These are phyloP conservation scores for Carassius carassius DNA, from an alignment of 2,113 vertebrate species.

Conservation along the genomic window DNA sequence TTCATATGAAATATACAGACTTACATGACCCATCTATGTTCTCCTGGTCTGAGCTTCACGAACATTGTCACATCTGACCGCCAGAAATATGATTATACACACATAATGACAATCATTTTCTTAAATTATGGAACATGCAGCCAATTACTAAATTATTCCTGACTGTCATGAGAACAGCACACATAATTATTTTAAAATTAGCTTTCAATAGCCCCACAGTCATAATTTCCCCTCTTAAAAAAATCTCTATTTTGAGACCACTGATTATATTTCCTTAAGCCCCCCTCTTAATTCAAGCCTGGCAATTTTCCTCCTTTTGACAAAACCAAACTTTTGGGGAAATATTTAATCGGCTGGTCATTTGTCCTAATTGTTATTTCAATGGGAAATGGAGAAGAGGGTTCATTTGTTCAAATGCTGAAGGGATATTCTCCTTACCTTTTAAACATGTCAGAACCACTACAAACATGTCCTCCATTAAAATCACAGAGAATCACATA, in stretches of 20 bases:
- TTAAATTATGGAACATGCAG: constrained; percentile 61
- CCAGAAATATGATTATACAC: constrained; percentile 63
- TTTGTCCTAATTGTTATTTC: constrained; percentile 57
- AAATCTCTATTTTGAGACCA: constrained; percentile 59
- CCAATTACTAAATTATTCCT: constrained; percentile 66
- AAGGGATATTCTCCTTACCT: neutral
- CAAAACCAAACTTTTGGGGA: constrained; percentile 48
- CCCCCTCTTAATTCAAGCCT: constrained; percentile 56
- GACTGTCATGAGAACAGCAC: constrained; percentile 61
- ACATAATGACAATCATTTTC: constrained; percentile 64
- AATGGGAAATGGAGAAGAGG: constrained; percentile 30
- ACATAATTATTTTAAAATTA: constrained; percentile 65
- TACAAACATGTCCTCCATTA: neutral
- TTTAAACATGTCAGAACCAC: neutral
- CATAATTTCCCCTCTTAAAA: constrained; percentile 55
- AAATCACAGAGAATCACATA: neutral
- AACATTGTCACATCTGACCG: constrained; percentile 56
- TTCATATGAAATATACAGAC: neutral
- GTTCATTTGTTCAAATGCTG: constrained; percentile 22
- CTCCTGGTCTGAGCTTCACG: constrained; percentile 16
- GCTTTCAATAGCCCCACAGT: constrained; percentile 58
- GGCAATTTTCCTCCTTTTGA: constrained; percentile 56
- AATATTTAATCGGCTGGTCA: constrained; percentile 51
- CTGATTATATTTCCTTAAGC: constrained; percentile 62
- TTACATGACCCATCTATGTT: constrained; percentile 13